phyloP scores from a whole-genome alignment of 2,888 invertebrate genomes.

The Julus scanicus region DNA sequence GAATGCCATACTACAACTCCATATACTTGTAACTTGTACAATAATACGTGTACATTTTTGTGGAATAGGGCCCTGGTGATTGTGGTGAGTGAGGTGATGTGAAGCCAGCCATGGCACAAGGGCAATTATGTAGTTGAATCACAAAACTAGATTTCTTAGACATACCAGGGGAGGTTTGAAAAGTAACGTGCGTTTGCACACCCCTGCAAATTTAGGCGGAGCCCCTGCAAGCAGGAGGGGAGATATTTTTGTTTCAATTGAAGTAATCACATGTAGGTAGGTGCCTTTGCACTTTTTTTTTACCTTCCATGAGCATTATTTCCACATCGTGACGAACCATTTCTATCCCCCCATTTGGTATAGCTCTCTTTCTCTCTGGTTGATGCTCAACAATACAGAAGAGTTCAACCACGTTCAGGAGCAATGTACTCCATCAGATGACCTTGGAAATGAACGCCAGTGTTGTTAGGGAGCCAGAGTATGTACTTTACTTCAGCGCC shows the following conservation, averaged over 20 bases:
- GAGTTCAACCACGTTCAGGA: constrained; percentile 30
- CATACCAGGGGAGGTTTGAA: not conserved
- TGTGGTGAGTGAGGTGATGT: too few relatives aligned
- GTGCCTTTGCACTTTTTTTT: not conserved
- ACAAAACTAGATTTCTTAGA: not conserved
- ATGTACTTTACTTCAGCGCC: too few relatives aligned
- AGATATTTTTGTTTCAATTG: not conserved
- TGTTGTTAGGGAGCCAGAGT: not conserved
- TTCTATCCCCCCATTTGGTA: not conserved
- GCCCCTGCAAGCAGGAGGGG: not conserved
- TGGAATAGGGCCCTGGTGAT: too few relatives aligned
- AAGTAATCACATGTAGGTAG: not conserved
- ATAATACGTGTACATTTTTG: too few relatives aligned
- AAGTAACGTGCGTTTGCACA: not conserved
- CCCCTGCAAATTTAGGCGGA: too few relatives aligned
- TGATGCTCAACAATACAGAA: constrained; percentile 14
- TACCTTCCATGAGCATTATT: not conserved
- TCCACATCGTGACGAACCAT: not conserved
- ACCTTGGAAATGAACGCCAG: constrained; percentile 11
- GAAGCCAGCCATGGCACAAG: too few relatives aligned
- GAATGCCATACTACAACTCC: too few relatives aligned
- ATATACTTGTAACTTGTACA: too few relatives aligned
- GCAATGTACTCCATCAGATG: not conserved
- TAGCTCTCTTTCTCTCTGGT: not conserved
- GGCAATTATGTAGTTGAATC: too few relatives aligned